Percentiles rank a stretch among this genome's conserved stretches.
Evolutionary conservation across 2,113 vertebrate genomes (phyloP).

Genomic region (Chionomys nivalis): DNA sequence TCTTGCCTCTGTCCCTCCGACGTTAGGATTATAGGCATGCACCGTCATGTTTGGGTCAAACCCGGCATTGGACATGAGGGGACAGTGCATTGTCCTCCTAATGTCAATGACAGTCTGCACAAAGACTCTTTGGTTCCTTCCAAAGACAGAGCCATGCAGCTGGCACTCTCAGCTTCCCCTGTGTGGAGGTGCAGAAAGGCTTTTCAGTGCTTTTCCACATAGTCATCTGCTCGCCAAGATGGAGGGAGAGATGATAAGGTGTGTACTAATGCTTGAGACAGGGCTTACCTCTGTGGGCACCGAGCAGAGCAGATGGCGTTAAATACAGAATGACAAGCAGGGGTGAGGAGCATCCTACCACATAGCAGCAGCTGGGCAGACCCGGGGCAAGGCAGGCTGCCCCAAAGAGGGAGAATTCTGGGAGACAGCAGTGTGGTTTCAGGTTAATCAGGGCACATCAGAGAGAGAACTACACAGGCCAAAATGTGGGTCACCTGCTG

Average conservation of each 20-base stretch:
- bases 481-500: background rate
- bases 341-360: background rate
- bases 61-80: background rate
- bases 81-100: background rate
- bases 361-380: background rate
- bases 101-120: fast-evolving
- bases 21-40: background rate
- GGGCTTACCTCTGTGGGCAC: background rate
- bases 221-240: background rate
- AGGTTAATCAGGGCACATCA: background rate
- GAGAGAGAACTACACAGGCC: background rate
- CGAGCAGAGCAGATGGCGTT: background rate
- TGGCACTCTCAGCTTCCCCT: background rate
- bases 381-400: background rate
- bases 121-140: fast-evolving
- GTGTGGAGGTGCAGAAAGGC: background rate
- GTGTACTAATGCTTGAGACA: background rate
- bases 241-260: background rate
- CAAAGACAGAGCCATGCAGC: background rate
- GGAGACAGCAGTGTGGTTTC: background rate
- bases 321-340: background rate
- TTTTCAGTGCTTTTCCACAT: background rate
- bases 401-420: background rate
- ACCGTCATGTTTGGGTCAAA: background rate
- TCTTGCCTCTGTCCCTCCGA: background rate